phyloP scores from a whole-genome alignment of 2,797 vertebrate genomes.

The Tympanoctomys barrerae region DNA sequence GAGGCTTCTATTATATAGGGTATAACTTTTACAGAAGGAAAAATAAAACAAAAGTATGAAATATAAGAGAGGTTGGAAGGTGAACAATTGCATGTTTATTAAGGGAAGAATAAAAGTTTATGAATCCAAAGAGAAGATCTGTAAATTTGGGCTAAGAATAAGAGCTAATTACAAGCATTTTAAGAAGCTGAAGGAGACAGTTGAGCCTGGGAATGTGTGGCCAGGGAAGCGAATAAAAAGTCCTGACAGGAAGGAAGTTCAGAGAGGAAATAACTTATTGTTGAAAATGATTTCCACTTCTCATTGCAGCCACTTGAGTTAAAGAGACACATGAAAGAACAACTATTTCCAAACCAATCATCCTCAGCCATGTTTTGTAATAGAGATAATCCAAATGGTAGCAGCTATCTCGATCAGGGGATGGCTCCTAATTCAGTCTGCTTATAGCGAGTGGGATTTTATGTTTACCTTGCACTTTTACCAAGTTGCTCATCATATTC shows the following conservation, averaged over 20 bases:
- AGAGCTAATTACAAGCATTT: not conserved
- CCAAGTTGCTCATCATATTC: not conserved
- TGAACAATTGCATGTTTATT: not conserved
- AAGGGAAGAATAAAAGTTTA: not conserved
- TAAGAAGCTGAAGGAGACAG: not conserved
- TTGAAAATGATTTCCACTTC: constrained; percentile 58
- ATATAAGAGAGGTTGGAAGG: not conserved
- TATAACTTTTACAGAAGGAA: not conserved
- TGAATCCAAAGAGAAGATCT: not conserved
- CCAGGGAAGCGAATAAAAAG: not conserved
- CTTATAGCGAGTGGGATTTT: not conserved
- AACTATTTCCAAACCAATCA: constrained; percentile 39
- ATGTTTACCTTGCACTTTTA: constrained; percentile 54
- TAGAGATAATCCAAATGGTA: constrained; percentile 37
- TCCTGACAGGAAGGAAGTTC: constrained; percentile 10
- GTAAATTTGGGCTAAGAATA: not conserved
- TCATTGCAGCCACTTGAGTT: not conserved
- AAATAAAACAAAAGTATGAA: not conserved
- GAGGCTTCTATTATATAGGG: too few relatives aligned
- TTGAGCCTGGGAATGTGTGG: not conserved
- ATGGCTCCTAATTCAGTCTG: not conserved
- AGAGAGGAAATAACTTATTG: constrained; percentile 57
- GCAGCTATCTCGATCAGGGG: not conserved
- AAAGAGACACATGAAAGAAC: constrained; percentile 26
- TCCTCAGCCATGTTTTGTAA: not conserved